Evolutionary conservation across 2,797 vertebrate species (phyloP), one percentile per base, ranked within the genome.

Genomic region (Lagodon rhomboides): DNA sequence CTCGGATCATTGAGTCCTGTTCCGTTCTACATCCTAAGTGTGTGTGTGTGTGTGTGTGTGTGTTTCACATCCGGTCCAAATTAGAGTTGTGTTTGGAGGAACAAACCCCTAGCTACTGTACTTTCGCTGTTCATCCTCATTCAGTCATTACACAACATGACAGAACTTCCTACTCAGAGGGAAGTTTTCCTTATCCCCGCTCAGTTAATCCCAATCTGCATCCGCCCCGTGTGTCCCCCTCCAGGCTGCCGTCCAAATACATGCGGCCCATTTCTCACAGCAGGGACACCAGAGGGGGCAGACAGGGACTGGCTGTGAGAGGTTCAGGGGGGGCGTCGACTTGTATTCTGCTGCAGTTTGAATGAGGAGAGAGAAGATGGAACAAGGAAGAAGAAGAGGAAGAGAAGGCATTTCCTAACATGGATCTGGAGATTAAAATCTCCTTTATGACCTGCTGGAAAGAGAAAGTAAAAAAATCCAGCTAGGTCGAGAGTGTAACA

Each of bases 141-240:
- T 71, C 30, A 0, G 0, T 46, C 64, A 25, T 82, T 44, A 70
- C 59, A 67, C 58, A 68, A 76, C 30, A 22, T n/a, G 34, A 64
- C 27, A 17, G 18, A 79, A 85, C 75, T 82, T 83, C 83, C 38
- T 73, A 53, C 65, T 81, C 18, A 38, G 46, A 34, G 56, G 63
- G 70, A 80, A 75, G 43, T 83, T 84, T 77, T 65, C 69, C 72
- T 90, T 90, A 91, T 90, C 89, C 73, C 63, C 4, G 54, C 3
- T 4, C 61, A 13, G 69, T 75, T 91, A 89, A 91, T 90, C 84
- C 85, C 80, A 84, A 77, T 84, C 85, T 73, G 68, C 30, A 34
- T 27, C 54, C 3, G 0, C 18, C 55, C 61, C 4, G 10, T 12
- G 41, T 69, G 44, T 68, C 62, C 67, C 60, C 74, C 76, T 63